Percentiles rank a stretch among this genome's conserved stretches.
Conservation (phyloP, 1,140 invertebrate genomes). For the Delia radicum region DNA sequence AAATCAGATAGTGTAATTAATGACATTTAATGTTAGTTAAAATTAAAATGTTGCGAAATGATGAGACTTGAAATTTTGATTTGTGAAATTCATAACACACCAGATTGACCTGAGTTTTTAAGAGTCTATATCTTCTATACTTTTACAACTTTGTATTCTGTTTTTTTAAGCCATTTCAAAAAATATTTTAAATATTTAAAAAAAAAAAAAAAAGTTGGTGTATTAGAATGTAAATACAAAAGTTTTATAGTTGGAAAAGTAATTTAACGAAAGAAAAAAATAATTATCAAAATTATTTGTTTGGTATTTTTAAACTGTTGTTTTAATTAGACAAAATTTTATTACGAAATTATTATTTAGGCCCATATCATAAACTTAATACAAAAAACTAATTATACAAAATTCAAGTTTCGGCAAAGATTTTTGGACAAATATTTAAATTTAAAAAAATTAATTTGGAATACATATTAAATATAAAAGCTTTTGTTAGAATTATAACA, state of each 20-base stretch:
- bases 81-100: too few relatives aligned
- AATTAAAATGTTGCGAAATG: too few relatives aligned
- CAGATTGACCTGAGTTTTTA: too few relatives aligned
- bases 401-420: slow-evolving; percentile 23
- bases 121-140: too few relatives aligned
- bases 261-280: slow-evolving; percentile 14
- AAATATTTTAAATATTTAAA: background rate
- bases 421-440: slow-evolving; percentile 17
- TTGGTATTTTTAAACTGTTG: slow-evolving; percentile 21
- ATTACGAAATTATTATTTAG: slow-evolving; percentile 16
- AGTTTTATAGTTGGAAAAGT: slow-evolving; percentile 23
- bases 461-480: background rate
- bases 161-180: too few relatives aligned
- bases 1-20: too few relatives aligned
- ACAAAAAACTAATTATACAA: background rate
- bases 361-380: slow-evolving; percentile 19
- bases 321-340: slow-evolving; percentile 24
- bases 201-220: background rate
- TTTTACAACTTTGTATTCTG: too few relatives aligned
- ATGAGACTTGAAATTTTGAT: too few relatives aligned
- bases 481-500: slow-evolving; percentile 15
- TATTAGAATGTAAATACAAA: slow-evolving; percentile 16
- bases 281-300: slow-evolving; percentile 22
- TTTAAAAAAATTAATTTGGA: background rate
- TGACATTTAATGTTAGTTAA: too few relatives aligned